A percentile compares a stretch with the other conserved stretches of the same genome.
Conservation (phyloP, 2,797 vertebrate species). For the Cuniculus paca region DNA sequence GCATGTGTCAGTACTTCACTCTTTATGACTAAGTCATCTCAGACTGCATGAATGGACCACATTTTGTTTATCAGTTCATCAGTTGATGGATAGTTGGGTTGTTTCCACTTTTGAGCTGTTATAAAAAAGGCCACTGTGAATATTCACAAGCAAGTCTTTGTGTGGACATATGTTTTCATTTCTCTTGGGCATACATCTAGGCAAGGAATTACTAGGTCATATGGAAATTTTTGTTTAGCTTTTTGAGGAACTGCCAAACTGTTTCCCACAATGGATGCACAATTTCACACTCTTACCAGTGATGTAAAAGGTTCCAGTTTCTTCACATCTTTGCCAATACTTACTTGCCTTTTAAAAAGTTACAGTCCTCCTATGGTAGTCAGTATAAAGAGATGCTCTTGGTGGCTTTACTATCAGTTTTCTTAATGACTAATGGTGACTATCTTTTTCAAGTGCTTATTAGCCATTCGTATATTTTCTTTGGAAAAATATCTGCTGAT, state of each 20-base stretch:
- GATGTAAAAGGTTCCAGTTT: neutral
- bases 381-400: too few species aligned
- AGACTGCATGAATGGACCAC: neutral
- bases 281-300: neutral
- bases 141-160: neutral
- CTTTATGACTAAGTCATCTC: neutral
- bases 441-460: neutral
- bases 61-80: neutral
- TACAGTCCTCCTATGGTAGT: neutral
- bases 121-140: neutral
- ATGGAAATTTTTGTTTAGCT: neutral
- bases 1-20: neutral
- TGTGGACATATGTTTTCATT: neutral
- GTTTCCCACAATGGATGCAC: neutral
- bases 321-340: neutral
- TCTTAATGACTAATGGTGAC: neutral
- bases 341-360: neutral
- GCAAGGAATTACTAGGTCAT: neutral
- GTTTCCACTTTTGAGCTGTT: neutral
- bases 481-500: neutral
- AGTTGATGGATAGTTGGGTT: neutral
- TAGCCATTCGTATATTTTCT: neutral
- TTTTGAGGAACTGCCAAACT: neutral
- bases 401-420: neutral
- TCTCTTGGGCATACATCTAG: neutral